Percentiles rank a stretch among this genome's conserved stretches.
phyloP scores from a whole-genome alignment of 1,140 invertebrate species.

The Dufourea novaeangliae region DNA sequence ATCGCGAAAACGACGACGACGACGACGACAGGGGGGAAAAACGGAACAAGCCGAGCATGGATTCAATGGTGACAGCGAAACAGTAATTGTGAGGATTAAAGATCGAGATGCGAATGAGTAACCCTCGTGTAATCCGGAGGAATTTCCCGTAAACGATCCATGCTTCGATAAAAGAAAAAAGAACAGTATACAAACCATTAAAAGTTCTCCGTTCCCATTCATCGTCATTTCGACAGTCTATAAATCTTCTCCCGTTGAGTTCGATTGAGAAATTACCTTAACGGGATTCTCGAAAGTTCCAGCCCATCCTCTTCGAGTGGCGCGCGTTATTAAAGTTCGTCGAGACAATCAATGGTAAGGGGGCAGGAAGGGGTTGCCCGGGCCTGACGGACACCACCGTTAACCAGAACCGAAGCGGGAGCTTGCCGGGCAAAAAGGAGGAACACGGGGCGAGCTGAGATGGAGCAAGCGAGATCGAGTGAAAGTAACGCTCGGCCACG shows the following conservation, averaged over 20 bases:
- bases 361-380: conserved; percentile 8
- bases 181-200: conserved; percentile 40
- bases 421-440: conserved; percentile 38
- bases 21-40: no score
- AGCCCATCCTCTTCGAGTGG: not conserved
- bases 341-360: not conserved
- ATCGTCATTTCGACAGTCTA: not conserved
- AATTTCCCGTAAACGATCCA: conserved; percentile 40
- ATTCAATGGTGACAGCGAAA: no score
- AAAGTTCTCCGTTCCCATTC: not conserved
- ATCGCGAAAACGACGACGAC: conserved; percentile 52
- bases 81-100: no score
- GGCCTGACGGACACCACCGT: conserved; percentile 5
- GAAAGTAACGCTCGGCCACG: conserved; percentile 67
- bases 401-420: not conserved
- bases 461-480: conserved; percentile 61
- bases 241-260: not conserved
- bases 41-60: no score
- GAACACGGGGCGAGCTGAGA: conserved; percentile 47
- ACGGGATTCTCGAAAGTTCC: not conserved
- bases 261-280: not conserved
- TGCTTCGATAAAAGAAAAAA: conserved; percentile 59
- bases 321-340: no score
- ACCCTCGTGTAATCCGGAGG: no score
- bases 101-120: no score